Percentiles rank a stretch among this genome's conserved stretches.
These are phyloP conservation scores for Lamprotornis superbus DNA, from an alignment of 2,113 vertebrate genomes.

Conservation along the genomic window DNA sequence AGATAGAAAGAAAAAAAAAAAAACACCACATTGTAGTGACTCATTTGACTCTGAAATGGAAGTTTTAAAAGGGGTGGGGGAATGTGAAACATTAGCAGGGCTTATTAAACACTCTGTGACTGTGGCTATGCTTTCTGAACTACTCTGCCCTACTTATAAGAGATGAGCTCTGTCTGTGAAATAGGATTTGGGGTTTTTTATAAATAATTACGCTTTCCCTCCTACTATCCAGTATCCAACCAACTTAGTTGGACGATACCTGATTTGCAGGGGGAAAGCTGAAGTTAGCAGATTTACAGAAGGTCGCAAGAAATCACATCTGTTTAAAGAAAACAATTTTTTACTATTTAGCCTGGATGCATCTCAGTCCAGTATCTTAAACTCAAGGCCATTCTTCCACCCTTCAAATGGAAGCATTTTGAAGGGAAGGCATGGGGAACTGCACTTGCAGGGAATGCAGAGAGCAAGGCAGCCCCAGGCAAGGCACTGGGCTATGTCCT, in stretches of 20 bases:
- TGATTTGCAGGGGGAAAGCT: neutral
- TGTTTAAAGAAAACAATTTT: neutral
- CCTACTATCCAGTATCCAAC: neutral
- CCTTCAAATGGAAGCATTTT: neutral
- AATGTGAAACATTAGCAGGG: neutral
- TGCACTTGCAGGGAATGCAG: neutral
- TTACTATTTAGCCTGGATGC: neutral
- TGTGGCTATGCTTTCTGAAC: neutral
- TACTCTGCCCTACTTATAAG: neutral
- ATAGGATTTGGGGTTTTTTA: neutral
- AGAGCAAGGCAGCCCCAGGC: neutral
- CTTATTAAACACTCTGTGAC: neutral
- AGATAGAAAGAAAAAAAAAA: neutral
- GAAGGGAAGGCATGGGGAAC: rapidly evolving
- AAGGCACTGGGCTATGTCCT: rapidly evolving
- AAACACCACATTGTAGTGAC: neutral
- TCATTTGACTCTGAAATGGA: neutral
- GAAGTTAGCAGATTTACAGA: neutral
- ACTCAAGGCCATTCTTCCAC: neutral
- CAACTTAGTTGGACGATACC: neutral
- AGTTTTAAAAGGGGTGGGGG: neutral
- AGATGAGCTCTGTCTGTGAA: neutral
- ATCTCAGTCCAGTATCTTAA: neutral
- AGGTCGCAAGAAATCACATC: neutral
- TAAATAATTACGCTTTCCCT: neutral